Percentiles rank a stretch among this genome's conserved stretches.
Evolutionary conservation across 1,140 invertebrate genomes (phyloP).

Genomic region (Scaptodrosophila lebanonensis): DNA sequence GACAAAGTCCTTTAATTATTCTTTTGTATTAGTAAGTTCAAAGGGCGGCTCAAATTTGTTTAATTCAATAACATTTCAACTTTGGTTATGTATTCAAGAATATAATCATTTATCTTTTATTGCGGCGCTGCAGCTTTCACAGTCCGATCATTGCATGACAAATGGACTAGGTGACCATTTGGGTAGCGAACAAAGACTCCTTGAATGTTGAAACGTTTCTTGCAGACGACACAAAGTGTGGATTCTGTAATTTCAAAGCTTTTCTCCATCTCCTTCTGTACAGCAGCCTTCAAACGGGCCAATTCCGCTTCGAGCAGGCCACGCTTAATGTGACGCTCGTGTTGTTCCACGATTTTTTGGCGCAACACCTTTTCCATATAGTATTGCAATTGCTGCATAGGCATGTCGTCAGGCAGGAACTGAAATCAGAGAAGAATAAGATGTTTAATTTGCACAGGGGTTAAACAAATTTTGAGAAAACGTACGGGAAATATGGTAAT

Average conservation of each 20-base stretch:
- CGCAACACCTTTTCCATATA: slow-evolving; percentile 89
- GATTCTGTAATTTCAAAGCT: slow-evolving; percentile 90
- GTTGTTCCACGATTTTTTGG: slow-evolving; percentile 83
- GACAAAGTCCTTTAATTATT: no score
- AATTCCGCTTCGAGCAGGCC: slow-evolving; percentile 90
- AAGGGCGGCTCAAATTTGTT: no score
- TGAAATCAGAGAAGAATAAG: slow-evolving; percentile 17
- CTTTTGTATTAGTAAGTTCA: no score
- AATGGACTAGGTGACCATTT: slow-evolving; percentile 94
- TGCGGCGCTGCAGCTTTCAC: slow-evolving; percentile 22
- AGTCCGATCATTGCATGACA: slow-evolving; percentile 83
- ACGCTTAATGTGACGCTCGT: slow-evolving; percentile 87
- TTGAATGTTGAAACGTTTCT: slow-evolving; percentile 93
- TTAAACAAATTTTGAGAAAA: background rate
- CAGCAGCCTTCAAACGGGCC: slow-evolving; percentile 87
- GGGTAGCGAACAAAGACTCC: slow-evolving; percentile 95
- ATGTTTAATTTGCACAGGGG: background rate
- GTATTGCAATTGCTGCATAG: slow-evolving; percentile 83
- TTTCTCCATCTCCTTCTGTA: slow-evolving; percentile 88
- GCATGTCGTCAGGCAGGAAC: slow-evolving; percentile 86
- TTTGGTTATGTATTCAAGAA: no score
- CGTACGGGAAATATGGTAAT: slow-evolving; percentile 79
- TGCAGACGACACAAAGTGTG: slow-evolving; percentile 93
- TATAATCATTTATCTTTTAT: no score
- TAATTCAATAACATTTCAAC: no score